These are phyloP conservation scores for Paralvinella palmiformis DNA, from an alignment of 1,140 invertebrate species.

Conservation along the genomic window DNA sequence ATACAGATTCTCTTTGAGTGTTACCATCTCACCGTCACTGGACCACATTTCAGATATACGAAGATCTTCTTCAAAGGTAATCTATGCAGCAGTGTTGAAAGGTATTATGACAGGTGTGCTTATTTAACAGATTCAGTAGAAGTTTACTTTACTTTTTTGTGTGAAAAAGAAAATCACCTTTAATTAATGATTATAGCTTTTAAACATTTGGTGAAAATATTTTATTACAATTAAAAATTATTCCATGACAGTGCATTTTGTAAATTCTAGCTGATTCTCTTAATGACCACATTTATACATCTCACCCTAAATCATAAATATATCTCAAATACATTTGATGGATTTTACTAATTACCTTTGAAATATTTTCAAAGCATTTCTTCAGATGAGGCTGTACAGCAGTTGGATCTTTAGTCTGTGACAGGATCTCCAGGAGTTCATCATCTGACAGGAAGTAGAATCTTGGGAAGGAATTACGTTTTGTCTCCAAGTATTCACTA, in stretches of 20 bases:
- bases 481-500: conserved; percentile 74
- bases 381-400: conserved; percentile 71
- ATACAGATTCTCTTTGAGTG: conserved; percentile 45
- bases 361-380: conserved; percentile 75
- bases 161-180: no score
- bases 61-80: conserved; percentile 50
- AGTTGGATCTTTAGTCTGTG: conserved; percentile 73
- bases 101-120: no score
- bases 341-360: conserved; percentile 59
- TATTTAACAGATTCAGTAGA: no score
- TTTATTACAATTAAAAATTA: no score
- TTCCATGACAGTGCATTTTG: no score
- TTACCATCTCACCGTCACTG: conserved; percentile 49
- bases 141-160: no score
- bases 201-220: no score
- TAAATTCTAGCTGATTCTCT: no score
- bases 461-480: conserved; percentile 71
- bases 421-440: conserved; percentile 76
- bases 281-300: no score
- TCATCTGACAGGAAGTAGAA: conserved; percentile 87
- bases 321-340: no score
- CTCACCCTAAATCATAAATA: no score
- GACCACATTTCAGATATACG: conserved; percentile 51
- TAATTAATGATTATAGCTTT: no score
- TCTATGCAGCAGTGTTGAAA: conserved; percentile 24